phyloP scores from a whole-genome alignment of 2,113 vertebrate species.

The Gasterosteus aculeatus region DNA sequence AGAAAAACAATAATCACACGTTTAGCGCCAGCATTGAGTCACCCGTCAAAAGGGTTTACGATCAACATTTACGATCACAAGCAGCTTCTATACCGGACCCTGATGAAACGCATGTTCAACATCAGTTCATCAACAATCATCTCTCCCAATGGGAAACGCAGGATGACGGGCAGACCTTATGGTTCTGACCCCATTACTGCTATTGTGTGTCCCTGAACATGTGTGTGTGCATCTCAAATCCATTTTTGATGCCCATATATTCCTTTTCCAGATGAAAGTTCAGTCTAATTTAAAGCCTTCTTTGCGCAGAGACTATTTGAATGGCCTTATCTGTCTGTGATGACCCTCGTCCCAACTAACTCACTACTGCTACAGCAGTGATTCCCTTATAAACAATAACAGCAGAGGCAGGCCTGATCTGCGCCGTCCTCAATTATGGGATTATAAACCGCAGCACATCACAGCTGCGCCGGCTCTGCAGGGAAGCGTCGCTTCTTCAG shows the following conservation, averaged over 20 bases:
- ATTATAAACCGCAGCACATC: slow-evolving; percentile 59
- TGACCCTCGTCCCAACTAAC: background rate
- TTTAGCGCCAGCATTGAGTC: slow-evolving; percentile 18
- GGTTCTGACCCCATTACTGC: slow-evolving; percentile 4
- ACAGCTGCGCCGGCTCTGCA: slow-evolving; percentile 45
- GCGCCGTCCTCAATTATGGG: slow-evolving; percentile 53
- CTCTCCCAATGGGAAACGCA: background rate
- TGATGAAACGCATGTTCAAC: slow-evolving; percentile 24
- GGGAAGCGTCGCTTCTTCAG: slow-evolving; percentile 45
- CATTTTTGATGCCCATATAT: slow-evolving; percentile 10
- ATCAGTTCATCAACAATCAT: background rate
- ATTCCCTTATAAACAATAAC: slow-evolving; percentile 23
- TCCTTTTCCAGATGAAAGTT: background rate
- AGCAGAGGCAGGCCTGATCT: slow-evolving; percentile 53
- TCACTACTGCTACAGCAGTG: background rate
- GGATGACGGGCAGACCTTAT: background rate
- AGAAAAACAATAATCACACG: background rate
- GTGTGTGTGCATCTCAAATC: background rate
- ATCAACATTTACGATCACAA: slow-evolving; percentile 29
- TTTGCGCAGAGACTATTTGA: background rate
- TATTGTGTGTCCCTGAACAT: background rate
- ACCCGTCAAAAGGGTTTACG: slow-evolving; percentile 1
- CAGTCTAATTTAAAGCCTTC: slow-evolving; percentile 24
- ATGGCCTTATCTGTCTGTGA: slow-evolving; percentile 2
- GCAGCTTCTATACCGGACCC: slow-evolving; percentile 15